A percentile compares a stretch with the other conserved stretches of the same genome.
These are phyloP conservation scores for Cherax destructor DNA, from an alignment of 1,140 invertebrate genomes.

Conservation along the genomic window DNA sequence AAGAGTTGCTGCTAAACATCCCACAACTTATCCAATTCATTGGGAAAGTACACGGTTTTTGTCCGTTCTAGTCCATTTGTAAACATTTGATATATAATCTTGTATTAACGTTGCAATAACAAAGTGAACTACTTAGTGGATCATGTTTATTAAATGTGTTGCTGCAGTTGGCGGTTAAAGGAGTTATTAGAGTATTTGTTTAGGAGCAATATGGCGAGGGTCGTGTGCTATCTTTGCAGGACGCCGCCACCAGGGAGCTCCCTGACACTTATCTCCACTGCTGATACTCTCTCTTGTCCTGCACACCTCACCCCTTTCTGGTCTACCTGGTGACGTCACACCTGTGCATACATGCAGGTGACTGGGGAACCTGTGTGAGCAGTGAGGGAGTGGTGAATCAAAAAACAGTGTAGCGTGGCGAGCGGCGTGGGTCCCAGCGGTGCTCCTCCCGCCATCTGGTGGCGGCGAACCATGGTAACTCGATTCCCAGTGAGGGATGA, in stretches of 20 bases:
- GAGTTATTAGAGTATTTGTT: neutral
- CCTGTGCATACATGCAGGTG: neutral
- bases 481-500: conserved; percentile 41
- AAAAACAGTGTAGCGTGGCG: neutral
- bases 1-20: neutral
- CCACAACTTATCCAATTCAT: neutral
- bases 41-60: neutral
- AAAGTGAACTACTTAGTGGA: neutral
- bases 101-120: neutral
- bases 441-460: conserved; percentile 47
- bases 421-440: neutral
- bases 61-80: neutral
- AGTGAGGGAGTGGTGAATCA: neutral
- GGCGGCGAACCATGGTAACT: conserved; percentile 40
- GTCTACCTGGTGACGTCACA: neutral
- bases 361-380: neutral
- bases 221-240: neutral
- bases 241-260: neutral
- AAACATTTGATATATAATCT: neutral
- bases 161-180: neutral
- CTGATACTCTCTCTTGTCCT: neutral
- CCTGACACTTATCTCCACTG: neutral
- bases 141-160: neutral
- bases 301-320: neutral
- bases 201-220: conserved; percentile 7